Conservation (phyloP, 2,113 vertebrate genomes). For the Xenopus borealis region DNA sequence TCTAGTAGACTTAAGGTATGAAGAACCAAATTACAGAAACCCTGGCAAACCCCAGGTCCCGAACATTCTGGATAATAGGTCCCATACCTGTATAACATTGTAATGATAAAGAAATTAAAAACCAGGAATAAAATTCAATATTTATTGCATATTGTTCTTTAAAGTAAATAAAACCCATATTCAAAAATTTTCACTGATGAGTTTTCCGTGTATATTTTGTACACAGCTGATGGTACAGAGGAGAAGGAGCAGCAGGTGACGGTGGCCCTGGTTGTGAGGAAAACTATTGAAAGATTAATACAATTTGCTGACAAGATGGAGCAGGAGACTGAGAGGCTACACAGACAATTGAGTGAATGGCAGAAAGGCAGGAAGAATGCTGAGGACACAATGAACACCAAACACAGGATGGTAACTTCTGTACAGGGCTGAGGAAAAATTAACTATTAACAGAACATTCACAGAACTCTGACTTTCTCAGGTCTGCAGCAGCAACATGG, state of each 20-base stretch:
- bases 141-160: too few species aligned
- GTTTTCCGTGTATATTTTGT: neutral
- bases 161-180: too few species aligned
- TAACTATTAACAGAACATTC: neutral
- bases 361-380: constrained; percentile 3
- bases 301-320: constrained; percentile 65
- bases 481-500: too few species aligned
- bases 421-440: neutral
- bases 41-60: too few species aligned
- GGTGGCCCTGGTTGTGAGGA: constrained; percentile 62
- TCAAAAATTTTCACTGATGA: too few species aligned
- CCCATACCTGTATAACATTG: too few species aligned
- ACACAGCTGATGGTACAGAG: constrained; percentile 69
- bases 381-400: constrained; percentile 10
- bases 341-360: constrained; percentile 52
- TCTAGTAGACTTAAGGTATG: too few species aligned
- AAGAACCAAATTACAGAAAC: too few species aligned
- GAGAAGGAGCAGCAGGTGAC: constrained; percentile 72
- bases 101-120: too few species aligned
- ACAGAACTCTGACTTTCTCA: too few species aligned
- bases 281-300: constrained; percentile 65
- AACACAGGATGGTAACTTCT: constrained; percentile 50
- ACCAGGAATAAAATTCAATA: too few species aligned
- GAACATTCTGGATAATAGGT: too few species aligned
- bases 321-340: constrained; percentile 54